Evolutionary conservation across 2,113 vertebrate species (phyloP).

Genomic region (Cheirogaleus medius): DNA sequence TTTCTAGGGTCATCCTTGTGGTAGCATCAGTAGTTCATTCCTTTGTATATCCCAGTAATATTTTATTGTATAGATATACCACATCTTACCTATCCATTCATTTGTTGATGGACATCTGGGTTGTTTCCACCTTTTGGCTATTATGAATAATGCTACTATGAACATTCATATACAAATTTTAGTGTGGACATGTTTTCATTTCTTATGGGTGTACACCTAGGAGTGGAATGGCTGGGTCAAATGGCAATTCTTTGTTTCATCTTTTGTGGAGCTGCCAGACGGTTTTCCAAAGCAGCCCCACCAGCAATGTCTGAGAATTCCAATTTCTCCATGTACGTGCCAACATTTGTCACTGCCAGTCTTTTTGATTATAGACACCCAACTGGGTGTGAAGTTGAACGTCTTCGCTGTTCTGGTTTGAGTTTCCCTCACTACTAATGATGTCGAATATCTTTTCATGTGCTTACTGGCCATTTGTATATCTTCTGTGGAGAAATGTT

Average conservation of each 20-base stretch:
- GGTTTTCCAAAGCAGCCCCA: conserved; percentile 17
- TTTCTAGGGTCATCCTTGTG: background rate
- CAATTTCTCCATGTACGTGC: background rate
- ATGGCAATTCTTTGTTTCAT: background rate
- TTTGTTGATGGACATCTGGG: background rate
- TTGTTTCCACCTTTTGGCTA: background rate
- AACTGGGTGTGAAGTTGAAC: background rate
- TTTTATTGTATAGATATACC: background rate
- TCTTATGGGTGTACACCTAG: background rate
- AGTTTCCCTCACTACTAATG: background rate
- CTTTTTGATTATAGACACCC: background rate
- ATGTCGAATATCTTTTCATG: background rate
- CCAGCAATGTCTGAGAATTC: background rate
- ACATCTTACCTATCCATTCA: background rate
- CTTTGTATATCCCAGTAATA: background rate
- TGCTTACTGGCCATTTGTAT: background rate
- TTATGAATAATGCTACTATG: background rate
- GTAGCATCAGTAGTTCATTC: background rate
- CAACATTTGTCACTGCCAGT: background rate
- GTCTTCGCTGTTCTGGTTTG: background rate
- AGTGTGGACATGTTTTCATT: background rate
- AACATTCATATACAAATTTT: background rate
- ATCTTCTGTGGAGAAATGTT: background rate
- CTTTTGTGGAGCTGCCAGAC: background rate
- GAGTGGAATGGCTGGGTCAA: background rate